A percentile compares a stretch with the other conserved stretches of the same genome.
Conservation (phyloP, 1,140 invertebrate species). For the Euura saliciscinereae region DNA sequence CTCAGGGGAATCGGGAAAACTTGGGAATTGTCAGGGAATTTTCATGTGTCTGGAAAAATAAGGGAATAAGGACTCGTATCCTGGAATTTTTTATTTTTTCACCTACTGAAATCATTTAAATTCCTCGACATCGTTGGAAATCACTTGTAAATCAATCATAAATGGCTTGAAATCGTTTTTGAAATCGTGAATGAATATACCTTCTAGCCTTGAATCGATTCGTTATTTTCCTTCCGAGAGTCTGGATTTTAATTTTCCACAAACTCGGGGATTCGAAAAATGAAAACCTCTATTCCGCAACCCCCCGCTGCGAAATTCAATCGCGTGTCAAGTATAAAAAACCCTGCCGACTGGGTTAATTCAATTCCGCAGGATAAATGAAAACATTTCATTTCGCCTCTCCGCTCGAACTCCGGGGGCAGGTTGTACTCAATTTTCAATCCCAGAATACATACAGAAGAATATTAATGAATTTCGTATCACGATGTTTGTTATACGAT, state of each 20-base stretch:
- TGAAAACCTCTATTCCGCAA: not conserved
- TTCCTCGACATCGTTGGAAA: too few species aligned
- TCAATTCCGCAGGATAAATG: slow-evolving; percentile 13
- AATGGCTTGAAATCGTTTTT: too few species aligned
- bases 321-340: not conserved
- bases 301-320: not conserved
- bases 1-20: too few species aligned
- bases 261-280: slow-evolving; percentile 14
- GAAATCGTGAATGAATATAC: too few species aligned
- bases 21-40: too few species aligned
- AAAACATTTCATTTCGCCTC: slow-evolving; percentile 11
- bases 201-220: slow-evolving; percentile 23
- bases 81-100: too few species aligned
- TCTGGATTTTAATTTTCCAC: slow-evolving; percentile 41
- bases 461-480: not conserved
- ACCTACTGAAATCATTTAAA: too few species aligned
- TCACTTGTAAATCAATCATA: too few species aligned
- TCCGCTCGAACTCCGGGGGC: not conserved
- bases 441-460: too few species aligned
- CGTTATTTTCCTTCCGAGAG: slow-evolving; percentile 27
- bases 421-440: too few species aligned
- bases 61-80: too few species aligned
- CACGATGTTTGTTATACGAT: not conserved
- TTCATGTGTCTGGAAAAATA: too few species aligned
- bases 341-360: slow-evolving; percentile 4